These are phyloP conservation scores for Mionectes macconnelli DNA, from an alignment of 2,113 vertebrate genomes.

Conservation along the genomic window DNA sequence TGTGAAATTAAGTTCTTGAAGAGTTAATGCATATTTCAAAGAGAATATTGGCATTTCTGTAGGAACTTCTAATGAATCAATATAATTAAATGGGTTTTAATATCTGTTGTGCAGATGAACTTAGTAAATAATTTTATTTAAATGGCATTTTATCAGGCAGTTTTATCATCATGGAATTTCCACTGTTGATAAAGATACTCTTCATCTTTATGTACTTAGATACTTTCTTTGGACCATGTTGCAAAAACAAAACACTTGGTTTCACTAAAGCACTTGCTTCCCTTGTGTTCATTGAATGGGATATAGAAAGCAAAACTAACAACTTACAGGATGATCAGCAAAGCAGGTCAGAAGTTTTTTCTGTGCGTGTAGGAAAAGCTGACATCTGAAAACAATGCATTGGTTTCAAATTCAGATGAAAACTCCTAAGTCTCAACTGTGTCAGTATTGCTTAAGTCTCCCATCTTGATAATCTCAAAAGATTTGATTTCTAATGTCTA, in stretches of 20 bases:
- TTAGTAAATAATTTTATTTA: neutral
- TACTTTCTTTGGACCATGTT: neutral
- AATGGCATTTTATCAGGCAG: neutral
- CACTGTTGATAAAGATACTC: neutral
- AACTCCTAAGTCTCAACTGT: neutral
- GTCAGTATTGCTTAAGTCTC: neutral
- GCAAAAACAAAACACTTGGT: neutral
- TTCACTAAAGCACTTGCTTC: neutral
- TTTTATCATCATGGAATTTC: neutral
- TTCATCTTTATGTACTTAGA: neutral
- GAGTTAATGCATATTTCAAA: neutral
- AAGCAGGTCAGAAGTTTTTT: neutral
- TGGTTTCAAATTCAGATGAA: neutral
- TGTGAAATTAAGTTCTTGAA: neutral
- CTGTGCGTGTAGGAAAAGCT: neutral
- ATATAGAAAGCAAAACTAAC: neutral
- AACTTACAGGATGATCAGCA: neutral
- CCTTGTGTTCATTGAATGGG: neutral
- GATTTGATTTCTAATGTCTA: neutral
- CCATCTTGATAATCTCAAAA: neutral
- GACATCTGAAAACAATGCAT: neutral
- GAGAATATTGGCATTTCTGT: neutral
- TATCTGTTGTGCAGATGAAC: neutral
- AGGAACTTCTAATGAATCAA: neutral
- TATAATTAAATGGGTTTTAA: neutral